These are phyloP conservation scores for Ianthella basta DNA, from an alignment of 37 sponge, comb jelly and placozoan species.

Conservation along the genomic window DNA sequence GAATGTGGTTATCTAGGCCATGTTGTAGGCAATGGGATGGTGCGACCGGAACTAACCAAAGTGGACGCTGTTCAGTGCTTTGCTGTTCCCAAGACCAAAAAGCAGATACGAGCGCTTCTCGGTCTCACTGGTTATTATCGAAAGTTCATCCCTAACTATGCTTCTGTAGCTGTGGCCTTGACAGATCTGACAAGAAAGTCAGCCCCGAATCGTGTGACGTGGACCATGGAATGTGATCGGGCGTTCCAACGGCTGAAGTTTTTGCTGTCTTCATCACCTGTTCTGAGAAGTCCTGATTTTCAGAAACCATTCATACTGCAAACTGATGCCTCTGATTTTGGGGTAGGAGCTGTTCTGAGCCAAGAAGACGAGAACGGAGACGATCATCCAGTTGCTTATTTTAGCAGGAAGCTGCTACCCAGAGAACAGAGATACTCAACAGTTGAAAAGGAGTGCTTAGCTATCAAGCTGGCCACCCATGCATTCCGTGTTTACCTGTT, in stretches of 20 bases:
- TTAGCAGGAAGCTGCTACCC: constrained; percentile 15
- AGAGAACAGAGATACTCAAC: constrained; percentile 35
- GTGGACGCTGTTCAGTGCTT: neutral
- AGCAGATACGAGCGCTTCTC: constrained; percentile 5
- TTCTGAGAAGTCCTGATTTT: constrained; percentile 11
- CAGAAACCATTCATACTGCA: constrained; percentile 19
- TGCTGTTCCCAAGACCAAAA: constrained; percentile 1
- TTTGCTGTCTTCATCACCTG: neutral
- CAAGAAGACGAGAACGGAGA: constrained; percentile 26
- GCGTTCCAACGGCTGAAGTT: constrained; percentile 21
- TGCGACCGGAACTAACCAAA: constrained; percentile 31
- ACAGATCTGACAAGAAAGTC: constrained; percentile 26
- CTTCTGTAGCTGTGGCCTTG: neutral
- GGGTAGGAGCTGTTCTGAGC: constrained; percentile 44
- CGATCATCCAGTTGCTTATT: constrained; percentile 47
- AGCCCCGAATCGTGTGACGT: neutral
- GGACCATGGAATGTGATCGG: constrained; percentile 19
- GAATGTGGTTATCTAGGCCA: constrained; percentile 23
- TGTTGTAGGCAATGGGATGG: constrained; percentile 12
- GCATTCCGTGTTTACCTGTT: constrained; percentile 31
- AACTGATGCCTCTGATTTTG: constrained; percentile 42
- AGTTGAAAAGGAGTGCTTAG: constrained; percentile 49
- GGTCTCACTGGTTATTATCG: constrained; percentile 22
- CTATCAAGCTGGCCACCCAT: constrained; percentile 22
- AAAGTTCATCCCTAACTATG: neutral